Evolutionary conservation across 2,113 vertebrate species (phyloP).

Genomic region (Sprattus sprattus): DNA sequence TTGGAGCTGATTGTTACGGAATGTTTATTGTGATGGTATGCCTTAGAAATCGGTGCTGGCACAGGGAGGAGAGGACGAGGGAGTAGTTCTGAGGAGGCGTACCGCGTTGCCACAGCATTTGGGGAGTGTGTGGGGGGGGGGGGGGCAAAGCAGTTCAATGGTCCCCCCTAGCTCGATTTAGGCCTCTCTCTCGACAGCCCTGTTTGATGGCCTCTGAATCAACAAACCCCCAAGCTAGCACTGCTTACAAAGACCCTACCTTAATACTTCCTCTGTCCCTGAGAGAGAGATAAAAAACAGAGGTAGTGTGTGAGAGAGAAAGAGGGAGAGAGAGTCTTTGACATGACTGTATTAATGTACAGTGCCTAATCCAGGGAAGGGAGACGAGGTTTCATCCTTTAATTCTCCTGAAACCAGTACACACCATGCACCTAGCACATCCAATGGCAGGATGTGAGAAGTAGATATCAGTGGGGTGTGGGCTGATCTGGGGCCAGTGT

Average conservation of each 20-base stretch:
- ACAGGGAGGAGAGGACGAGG: neutral
- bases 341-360: neutral
- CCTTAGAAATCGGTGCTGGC: conserved; percentile 59
- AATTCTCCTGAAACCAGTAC: neutral
- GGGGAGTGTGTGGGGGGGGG: conserved; percentile 43
- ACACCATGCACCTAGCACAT: neutral
- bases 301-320: neutral
- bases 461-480: neutral
- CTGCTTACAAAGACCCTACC: neutral
- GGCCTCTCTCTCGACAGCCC: conserved; percentile 55
- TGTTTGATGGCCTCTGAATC: conserved; percentile 53
- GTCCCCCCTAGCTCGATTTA: conserved; percentile 57
- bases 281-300: neutral
- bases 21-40: conserved; percentile 68
- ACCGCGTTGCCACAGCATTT: neutral
- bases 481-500: neutral
- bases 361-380: neutral
- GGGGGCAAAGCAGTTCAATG: conserved; percentile 47
- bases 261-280: neutral
- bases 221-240: conserved; percentile 50
- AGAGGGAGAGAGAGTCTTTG: neutral
- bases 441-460: neutral
- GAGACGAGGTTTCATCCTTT: neutral
- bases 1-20: conserved; percentile 51
- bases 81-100: neutral